Base-by-base conservation (phyloP, 2,113 vertebrate genomes). In the Chunga burmeisteri region DNA sequence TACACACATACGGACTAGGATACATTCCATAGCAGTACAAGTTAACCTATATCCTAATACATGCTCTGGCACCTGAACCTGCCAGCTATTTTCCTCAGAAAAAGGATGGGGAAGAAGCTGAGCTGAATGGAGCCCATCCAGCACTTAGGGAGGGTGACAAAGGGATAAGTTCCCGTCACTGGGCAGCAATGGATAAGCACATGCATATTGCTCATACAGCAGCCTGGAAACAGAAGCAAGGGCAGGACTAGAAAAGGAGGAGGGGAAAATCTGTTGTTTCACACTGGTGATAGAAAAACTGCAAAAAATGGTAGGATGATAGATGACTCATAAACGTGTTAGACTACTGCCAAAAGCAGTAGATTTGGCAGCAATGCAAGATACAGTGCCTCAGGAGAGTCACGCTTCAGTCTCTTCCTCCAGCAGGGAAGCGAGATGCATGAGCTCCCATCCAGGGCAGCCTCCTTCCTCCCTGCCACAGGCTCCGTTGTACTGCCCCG, bases 251-350 rank as follows among this genome's bases (percentile, higher is more conserved):
- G 90, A 80, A 80, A 62, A 87, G 87, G 71, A 90, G 93, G 79
- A 93, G 74, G 61, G 53, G 4, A 56, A 96, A 96, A 94, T 94
- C 90, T 96, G 96, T 90, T 95, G 78, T 93, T 96, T 83, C 74
- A 79, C 67, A 72, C 50, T 66, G 58, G 74, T 49, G 63, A 94
- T 38, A 88, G 81, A 87, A 93, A 94, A 95, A 88, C 56, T 32
- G 6, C 23, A 93, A 96, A 82, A 92, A 95, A 72, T 15, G 62
- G 85, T 80, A 80, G 93, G 58, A 95, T 90, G 94, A 97, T 70
- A 93, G 87, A 96, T 94, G 93, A 96, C 49, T 96, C 96, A 96
- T n/a, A 29, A 46, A 95, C 93, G 90, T 52, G 85, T 88, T 58
- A 96, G 84, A 83, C 94, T 90, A 66, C 66, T 95, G 94, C 96